These are phyloP conservation scores for Anser cygnoides DNA, from an alignment of 2,113 vertebrate species.

Conservation along the genomic window DNA sequence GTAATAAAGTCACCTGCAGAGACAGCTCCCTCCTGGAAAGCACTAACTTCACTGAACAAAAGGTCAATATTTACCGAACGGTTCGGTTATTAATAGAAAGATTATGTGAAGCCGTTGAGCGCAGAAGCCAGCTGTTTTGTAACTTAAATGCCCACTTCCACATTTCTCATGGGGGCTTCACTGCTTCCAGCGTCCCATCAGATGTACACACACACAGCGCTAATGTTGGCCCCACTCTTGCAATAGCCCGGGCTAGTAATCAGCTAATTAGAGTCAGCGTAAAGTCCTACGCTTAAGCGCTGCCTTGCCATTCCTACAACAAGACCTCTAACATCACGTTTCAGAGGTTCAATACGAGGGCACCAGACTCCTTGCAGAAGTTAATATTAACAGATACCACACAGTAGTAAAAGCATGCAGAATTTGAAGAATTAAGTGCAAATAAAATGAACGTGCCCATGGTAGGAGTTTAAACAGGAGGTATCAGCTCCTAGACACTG, in stretches of 20 bases:
- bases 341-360: not conserved
- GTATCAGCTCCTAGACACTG: not conserved
- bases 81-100: not conserved
- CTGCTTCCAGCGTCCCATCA: not conserved
- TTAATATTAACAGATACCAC: conserved; percentile 69
- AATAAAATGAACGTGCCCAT: not conserved
- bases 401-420: not conserved
- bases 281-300: not conserved
- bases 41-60: not conserved
- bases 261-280: not conserved
- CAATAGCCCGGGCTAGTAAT: not conserved
- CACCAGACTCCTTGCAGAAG: not conserved
- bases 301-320: not conserved
- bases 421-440: conserved; percentile 1
- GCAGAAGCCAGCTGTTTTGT: not conserved
- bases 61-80: not conserved
- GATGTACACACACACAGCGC: not conserved
- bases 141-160: not conserved
- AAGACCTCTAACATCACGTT: not conserved
- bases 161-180: not conserved
- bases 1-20: not conserved
- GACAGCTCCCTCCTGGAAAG: not conserved
- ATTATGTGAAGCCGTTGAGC: not conserved
- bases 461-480: conserved; percentile 33
- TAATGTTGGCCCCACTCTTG: not conserved